A percentile compares a stretch with the other conserved stretches of the same genome.
These are phyloP conservation scores for Eubasilissa splendida DNA, from an alignment of 2,888 invertebrate genomes.

Conservation along the genomic window DNA sequence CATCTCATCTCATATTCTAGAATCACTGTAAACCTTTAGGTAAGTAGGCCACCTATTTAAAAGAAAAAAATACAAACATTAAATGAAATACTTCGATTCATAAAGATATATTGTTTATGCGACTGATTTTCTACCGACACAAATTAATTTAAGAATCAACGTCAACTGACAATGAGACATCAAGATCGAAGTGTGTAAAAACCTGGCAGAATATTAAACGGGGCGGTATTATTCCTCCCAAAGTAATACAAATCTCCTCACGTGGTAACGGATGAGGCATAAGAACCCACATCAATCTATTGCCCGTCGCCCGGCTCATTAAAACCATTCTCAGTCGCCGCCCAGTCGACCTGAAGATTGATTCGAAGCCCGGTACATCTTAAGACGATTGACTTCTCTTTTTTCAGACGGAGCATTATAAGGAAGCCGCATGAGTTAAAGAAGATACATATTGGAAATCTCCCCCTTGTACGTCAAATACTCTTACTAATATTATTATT, in stretches of 20 bases:
- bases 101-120: no score
- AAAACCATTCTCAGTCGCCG: constrained; percentile 41
- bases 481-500: no score
- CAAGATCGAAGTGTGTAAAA: constrained; percentile 27
- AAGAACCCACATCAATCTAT: constrained; percentile 53
- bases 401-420: constrained; percentile 23
- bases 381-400: constrained; percentile 53
- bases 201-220: constrained; percentile 20
- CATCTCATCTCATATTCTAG: no score
- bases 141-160: constrained; percentile 12
- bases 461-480: no score
- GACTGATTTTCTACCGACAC: background rate
- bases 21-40: no score
- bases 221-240: constrained; percentile 22
- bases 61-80: no score
- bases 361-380: constrained; percentile 52
- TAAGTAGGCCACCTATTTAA: no score
- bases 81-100: no score
- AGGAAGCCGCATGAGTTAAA: no score
- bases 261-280: constrained; percentile 35
- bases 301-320: constrained; percentile 51
- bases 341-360: constrained; percentile 51
- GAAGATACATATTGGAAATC: no score
- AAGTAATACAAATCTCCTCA: constrained; percentile 27
- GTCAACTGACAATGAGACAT: constrained; percentile 5